phyloP scores from a whole-genome alignment of 2,797 vertebrate species.

The Poeciliopsis infans region DNA sequence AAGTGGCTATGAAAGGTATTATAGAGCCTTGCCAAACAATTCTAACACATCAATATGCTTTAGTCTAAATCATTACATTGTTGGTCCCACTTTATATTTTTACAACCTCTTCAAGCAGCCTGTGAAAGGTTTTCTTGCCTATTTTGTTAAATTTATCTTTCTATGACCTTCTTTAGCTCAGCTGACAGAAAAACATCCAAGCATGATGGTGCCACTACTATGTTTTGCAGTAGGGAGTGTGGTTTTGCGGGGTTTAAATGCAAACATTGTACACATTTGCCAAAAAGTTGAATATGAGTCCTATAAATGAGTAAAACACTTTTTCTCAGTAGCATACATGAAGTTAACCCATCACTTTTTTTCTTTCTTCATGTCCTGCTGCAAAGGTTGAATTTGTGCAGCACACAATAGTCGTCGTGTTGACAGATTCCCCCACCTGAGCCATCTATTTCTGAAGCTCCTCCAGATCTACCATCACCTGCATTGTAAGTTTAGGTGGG shows the following conservation, averaged over 20 bases:
- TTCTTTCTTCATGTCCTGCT: not conserved
- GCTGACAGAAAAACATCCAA: not conserved
- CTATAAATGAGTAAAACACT: not conserved
- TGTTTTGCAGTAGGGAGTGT: not conserved
- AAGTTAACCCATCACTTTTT: not conserved
- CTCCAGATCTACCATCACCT: not conserved
- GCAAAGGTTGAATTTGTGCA: not conserved
- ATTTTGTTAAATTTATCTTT: not conserved
- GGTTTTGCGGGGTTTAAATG: not conserved
- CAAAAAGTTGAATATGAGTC: not conserved
- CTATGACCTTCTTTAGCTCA: not conserved
- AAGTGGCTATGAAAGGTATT: not conserved
- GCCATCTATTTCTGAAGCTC: not conserved
- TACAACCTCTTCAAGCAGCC: not conserved
- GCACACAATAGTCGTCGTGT: not conserved
- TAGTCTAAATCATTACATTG: not conserved
- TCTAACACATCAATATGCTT: not conserved
- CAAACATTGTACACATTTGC: not conserved
- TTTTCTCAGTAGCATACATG: not conserved
- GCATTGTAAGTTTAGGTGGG: not conserved
- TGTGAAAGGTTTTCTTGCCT: not conserved
- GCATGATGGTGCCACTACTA: not conserved
- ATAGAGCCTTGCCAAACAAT: not conserved
- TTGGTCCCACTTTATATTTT: not conserved
- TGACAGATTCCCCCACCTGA: not conserved